Percentiles rank a stretch among this genome's conserved stretches.
Evolutionary conservation across 1,140 invertebrate species (phyloP).

Genomic region (Orius insidiosus): DNA sequence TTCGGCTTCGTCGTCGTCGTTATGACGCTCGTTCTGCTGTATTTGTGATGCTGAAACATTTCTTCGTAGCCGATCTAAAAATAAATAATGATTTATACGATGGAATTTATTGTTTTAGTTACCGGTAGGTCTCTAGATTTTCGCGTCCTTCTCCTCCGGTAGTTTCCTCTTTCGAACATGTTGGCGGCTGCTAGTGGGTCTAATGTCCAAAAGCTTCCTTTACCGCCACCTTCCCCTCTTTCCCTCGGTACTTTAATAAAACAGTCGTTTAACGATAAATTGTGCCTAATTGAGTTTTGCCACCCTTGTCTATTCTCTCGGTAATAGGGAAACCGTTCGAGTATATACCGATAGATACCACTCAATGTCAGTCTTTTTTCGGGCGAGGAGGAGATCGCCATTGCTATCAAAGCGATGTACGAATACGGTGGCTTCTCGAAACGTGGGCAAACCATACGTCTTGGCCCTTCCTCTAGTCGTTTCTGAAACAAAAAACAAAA

Average conservation of each 20-base stretch:
- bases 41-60: neutral
- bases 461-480: neutral
- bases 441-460: conserved; percentile 13
- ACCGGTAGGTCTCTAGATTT: conserved; percentile 13
- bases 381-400: conserved; percentile 88
- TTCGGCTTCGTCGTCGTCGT: conserved; percentile 1
- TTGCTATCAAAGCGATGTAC: conserved; percentile 94
- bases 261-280: conserved; percentile 94
- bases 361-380: conserved; percentile 92
- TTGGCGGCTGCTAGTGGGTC: conserved; percentile 86
- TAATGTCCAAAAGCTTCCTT: conserved; percentile 94
- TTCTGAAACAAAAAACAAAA: conserved; percentile 4
- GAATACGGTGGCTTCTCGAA: conserved; percentile 91
- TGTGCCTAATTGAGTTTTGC: conserved; percentile 93
- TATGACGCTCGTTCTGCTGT: conserved; percentile 3
- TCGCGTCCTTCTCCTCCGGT: conserved; percentile 20
- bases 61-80: conserved; percentile 7
- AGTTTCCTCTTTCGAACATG: conserved; percentile 90
- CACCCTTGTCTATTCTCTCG: conserved; percentile 91
- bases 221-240: conserved; percentile 73
- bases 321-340: conserved; percentile 95
- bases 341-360: conserved; percentile 91
- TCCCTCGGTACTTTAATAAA: conserved; percentile 87
- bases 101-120: neutral
- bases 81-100: neutral